Conservation (phyloP, 2,888 invertebrate genomes). For the Dendrolimus houi region DNA sequence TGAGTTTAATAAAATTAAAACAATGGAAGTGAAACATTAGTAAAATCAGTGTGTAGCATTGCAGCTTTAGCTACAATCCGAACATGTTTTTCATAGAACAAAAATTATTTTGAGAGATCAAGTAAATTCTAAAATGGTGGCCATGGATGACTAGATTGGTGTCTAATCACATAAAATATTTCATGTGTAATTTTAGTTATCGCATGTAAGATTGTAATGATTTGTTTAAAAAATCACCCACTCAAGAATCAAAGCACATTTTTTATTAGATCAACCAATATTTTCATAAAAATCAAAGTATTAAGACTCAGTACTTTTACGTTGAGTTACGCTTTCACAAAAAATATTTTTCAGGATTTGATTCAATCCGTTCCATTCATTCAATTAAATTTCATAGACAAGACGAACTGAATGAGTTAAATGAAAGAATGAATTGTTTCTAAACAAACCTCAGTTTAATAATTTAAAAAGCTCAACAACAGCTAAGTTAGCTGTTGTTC, state of each 20-base stretch:
- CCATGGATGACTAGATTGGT: conserved; percentile 63
- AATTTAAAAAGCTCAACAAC: no score
- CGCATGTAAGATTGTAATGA: conserved; percentile 20
- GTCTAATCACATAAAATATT: conserved; percentile 50
- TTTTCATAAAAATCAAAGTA: conserved; percentile 36
- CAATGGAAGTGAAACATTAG: no score
- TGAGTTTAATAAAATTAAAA: no score
- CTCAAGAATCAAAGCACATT: conserved; percentile 72
- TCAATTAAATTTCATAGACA: not conserved
- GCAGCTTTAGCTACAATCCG: conserved; percentile 5
- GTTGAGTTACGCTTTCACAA: conserved; percentile 65
- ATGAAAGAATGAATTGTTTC: no score
- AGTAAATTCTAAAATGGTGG: conserved; percentile 73
- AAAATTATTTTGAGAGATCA: conserved; percentile 48
- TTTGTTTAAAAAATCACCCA: conserved; percentile 49
- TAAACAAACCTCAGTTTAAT: no score
- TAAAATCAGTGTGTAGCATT: no score
- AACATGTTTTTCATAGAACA: conserved; percentile 22
- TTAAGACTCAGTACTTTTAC: conserved; percentile 56
- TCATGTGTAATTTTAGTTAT: conserved; percentile 33
- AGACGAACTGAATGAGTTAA: no score
- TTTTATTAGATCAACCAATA: conserved; percentile 38
- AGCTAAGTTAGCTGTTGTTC: no score
- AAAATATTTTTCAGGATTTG: conserved; percentile 39
- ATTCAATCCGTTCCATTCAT: not conserved